These are phyloP conservation scores for Podabrus alpinus DNA, from an alignment of 2,888 invertebrate genomes.

Conservation along the genomic window DNA sequence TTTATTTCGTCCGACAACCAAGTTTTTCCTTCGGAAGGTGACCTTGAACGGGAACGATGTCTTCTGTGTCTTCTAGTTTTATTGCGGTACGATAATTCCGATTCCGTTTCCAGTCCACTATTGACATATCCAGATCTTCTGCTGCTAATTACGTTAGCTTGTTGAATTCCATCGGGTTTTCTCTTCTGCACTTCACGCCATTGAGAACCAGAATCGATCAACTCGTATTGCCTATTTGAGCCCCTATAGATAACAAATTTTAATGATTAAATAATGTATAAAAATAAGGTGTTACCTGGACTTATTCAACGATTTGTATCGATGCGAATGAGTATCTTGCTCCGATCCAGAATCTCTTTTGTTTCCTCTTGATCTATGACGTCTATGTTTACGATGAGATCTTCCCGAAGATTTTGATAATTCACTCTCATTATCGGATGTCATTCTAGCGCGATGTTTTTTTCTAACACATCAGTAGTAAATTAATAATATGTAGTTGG, in stretches of 20 bases:
- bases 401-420: constrained; percentile 82
- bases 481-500: neutral
- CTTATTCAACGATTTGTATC: constrained; percentile 45
- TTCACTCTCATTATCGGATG: constrained; percentile 91
- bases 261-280: neutral
- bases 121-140: constrained; percentile 53
- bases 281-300: constrained; percentile 32
- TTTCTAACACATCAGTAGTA: constrained; percentile 48
- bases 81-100: constrained; percentile 52
- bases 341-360: constrained; percentile 77
- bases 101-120: constrained; percentile 57
- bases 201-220: constrained; percentile 86
- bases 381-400: constrained; percentile 74
- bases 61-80: constrained; percentile 49
- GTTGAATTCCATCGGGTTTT: constrained; percentile 66
- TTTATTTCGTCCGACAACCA: constrained; percentile 78
- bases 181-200: constrained; percentile 87
- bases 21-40: constrained; percentile 70
- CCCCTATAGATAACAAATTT: constrained; percentile 45
- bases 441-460: constrained; percentile 79
- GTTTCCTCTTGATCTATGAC: constrained; percentile 76
- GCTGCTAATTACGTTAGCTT: constrained; percentile 71
- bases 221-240: constrained; percentile 62
- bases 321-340: constrained; percentile 62
- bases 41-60: constrained; percentile 65